These are phyloP conservation scores for Pectinophora gossypiella DNA, from an alignment of 1,140 invertebrate genomes.

Conservation along the genomic window DNA sequence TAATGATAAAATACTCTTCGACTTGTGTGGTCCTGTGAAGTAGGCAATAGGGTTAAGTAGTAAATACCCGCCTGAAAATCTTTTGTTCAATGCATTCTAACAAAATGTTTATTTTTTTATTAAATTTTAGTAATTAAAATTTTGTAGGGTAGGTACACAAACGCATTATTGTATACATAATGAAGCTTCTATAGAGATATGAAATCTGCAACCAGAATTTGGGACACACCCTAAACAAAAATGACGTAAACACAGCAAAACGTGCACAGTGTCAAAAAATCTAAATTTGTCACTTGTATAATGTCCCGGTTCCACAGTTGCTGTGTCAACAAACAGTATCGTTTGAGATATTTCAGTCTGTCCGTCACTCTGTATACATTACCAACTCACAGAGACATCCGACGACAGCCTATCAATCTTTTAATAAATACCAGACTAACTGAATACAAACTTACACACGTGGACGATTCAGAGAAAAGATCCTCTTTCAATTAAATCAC, in stretches of 20 bases:
- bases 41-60: too few species aligned
- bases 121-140: too few species aligned
- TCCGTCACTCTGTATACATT: conserved; percentile 45
- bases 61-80: too few species aligned
- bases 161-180: too few species aligned
- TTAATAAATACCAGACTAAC: conserved; percentile 60
- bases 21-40: too few species aligned
- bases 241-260: conserved; percentile 2
- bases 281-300: conserved; percentile 48
- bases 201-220: too few species aligned
- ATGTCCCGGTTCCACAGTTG: conserved; percentile 21
- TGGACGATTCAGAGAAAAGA: neutral
- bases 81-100: too few species aligned
- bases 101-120: too few species aligned
- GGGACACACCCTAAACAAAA: neutral
- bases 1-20: too few species aligned
- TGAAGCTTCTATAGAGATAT: too few species aligned
- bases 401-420: conserved; percentile 69
- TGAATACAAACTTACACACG: neutral
- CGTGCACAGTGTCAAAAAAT: conserved; percentile 20
- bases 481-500: neutral
- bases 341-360: conserved; percentile 59
- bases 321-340: conserved; percentile 53
- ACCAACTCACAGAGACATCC: conserved; percentile 60
- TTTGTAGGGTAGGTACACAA: too few species aligned